Evolutionary conservation across 2,888 invertebrate species (phyloP), one percentile per base, ranked within the genome.

Genomic region (Drosophila infuscata): DNA sequence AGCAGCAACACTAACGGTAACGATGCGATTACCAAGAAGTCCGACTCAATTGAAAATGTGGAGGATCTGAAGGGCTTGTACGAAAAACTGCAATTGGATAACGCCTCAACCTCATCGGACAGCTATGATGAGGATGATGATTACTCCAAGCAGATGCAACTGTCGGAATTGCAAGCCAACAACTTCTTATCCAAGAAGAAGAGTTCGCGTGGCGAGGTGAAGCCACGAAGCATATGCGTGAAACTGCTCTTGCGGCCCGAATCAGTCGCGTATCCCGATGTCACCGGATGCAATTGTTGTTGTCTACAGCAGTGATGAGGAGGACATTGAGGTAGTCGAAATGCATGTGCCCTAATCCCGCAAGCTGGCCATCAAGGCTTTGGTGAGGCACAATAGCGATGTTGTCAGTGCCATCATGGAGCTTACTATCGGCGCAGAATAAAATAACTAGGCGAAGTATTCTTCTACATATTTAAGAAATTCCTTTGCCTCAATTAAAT

Each of bases 351-450:
- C 12, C 17, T 83, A 83, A 17, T 49, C 83, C 1, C 89, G 87
- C 51, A 43, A 51, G 0, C 68, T 52, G 49, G 88, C 88, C 32
- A 70, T 83, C 36, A 76, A 67, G 29, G 82, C 86, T 0, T 58
- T 88, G 56, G 15, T 79, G 7, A 53, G 61, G 46, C 73, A 89
- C 67, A 72, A 79, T 0, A 70, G 71, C 61, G 89, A 88, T 57
- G 81, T 89, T 33, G 83, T 89, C 53, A 89, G 88, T 57, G 88
- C 87, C 71, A 89, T 88, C 25, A 88, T 88, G 87, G 76, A 68
- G 3, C 33, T 87, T 2, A 88, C 85, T 11, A 2, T 5, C n/a
- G 17, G 17, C 38, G 3, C 15, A 15, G 3, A 6, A 20, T 11
- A 3, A 11, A 12, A 9, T 20, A 43, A 6, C 20, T 20, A 20